phyloP scores from a whole-genome alignment of 2,888 invertebrate genomes.

The Drosophila borealis region DNA sequence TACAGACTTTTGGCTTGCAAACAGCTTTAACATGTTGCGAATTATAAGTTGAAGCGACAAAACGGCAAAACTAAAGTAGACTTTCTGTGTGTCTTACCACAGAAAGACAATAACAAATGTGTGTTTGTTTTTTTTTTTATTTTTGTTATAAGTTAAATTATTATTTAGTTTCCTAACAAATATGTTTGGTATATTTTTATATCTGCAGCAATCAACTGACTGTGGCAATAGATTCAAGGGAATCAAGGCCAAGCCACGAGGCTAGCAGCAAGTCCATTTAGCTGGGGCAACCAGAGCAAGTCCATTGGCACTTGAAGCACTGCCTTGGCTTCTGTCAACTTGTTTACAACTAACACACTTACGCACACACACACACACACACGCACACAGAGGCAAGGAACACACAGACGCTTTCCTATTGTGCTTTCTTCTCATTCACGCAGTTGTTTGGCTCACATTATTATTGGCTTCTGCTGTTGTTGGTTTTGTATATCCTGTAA shows the following conservation, averaged over 20 bases:
- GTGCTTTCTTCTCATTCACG: constrained; percentile 17
- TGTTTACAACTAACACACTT: constrained; percentile 3
- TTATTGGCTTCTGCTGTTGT: constrained; percentile 40
- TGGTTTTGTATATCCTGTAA: constrained; percentile 28
- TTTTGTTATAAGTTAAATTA: no score
- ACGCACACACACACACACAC: constrained; percentile 7
- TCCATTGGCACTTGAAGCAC: constrained; percentile 15
- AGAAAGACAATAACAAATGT: no score
- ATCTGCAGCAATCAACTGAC: background rate
- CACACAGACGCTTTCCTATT: constrained; percentile 11
- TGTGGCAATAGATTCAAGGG: background rate
- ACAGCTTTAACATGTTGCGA: no score
- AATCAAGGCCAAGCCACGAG: constrained; percentile 6
- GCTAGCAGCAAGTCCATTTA: background rate
- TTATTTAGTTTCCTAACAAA: background rate
- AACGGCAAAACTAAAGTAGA: no score
- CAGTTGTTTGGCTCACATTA: constrained; percentile 37
- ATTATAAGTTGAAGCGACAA: no score
- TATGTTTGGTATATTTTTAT: no score
- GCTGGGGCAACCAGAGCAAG: background rate
- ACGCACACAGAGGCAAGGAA: background rate
- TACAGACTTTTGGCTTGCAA: no score
- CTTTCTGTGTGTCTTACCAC: no score
- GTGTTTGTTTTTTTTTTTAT: no score
- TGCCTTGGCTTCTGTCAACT: constrained; percentile 2